Evolutionary conservation across 1,140 invertebrate species (phyloP).

Genomic region (silkworm (Bombyx mori)): ASM3026992v2 NC_085116.1:17212001-17212500

Average conservation of each 20-base stretch:
- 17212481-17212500: too few species aligned
- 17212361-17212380: conserved; percentile 82
- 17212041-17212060: too few species aligned
- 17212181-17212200: conserved; percentile 96
- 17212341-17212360: conserved; percentile 80
- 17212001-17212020: too few species aligned
- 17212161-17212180: conserved; percentile 78
- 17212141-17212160: too few species aligned
- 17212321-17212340: conserved; percentile 87
- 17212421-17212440: conserved; percentile 79
- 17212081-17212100: too few species aligned
- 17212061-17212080: too few species aligned
- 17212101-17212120: too few species aligned
- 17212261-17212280: conserved; percentile 89
- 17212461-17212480: too few species aligned
- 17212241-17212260: conserved; percentile 94
- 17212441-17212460: neutral
- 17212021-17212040: too few species aligned
- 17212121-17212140: too few species aligned
- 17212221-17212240: conserved; percentile 84
- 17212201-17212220: conserved; percentile 95
- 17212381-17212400: conserved; percentile 94
- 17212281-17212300: conserved; percentile 93
- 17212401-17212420: conserved; percentile 91
- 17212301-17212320: conserved; percentile 92